phyloP scores from a whole-genome alignment of 2,797 vertebrate genomes.

The Cossypha caffra region DNA sequence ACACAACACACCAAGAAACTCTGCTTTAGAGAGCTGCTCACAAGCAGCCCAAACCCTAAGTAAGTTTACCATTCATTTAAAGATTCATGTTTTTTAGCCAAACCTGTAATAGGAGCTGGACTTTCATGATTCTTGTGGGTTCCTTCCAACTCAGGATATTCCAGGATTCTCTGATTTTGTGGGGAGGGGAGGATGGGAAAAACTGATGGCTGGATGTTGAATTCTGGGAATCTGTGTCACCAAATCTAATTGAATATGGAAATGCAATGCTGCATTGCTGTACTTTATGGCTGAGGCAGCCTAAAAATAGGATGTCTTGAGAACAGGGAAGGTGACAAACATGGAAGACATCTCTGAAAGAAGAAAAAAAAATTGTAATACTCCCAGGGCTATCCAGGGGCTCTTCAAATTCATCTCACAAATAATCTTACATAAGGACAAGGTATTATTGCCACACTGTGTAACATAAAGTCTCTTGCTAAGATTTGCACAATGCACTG shows the following conservation, averaged over 20 bases:
- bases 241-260: background rate
- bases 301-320: background rate
- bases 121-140: background rate
- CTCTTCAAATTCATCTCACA: background rate
- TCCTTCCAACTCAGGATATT: background rate
- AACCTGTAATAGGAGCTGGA: background rate
- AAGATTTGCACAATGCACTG: background rate
- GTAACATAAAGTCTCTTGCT: background rate
- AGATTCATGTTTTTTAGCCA: background rate
- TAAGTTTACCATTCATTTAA: background rate
- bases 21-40: background rate
- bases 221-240: background rate
- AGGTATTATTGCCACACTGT: background rate
- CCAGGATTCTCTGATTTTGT: background rate
- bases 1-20: rapidly evolving
- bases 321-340: background rate
- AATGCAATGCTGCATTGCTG: background rate
- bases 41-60: background rate
- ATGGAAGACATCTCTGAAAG: background rate
- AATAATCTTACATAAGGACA: background rate
- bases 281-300: background rate
- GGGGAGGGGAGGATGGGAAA: background rate
- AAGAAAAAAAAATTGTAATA: background rate
- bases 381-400: background rate
- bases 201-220: background rate